These are phyloP conservation scores for Achlya flavicornis DNA, from an alignment of 2,888 invertebrate genomes.

Conservation along the genomic window DNA sequence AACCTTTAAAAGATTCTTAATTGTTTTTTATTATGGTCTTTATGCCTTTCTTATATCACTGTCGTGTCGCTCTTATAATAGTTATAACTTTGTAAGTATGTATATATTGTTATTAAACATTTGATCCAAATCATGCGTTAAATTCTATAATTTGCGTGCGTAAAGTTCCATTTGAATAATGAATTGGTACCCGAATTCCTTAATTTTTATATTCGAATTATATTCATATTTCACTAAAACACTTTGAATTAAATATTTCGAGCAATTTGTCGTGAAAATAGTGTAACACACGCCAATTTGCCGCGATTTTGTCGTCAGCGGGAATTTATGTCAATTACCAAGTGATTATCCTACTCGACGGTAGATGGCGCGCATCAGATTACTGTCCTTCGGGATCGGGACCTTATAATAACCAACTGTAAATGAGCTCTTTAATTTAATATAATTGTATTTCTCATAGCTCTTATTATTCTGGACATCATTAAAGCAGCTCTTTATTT, in stretches of 20 bases:
- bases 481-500: neutral
- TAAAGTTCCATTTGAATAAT: too few species aligned
- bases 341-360: slow-evolving; percentile 69
- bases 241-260: neutral
- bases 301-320: slow-evolving; percentile 55
- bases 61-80: too few species aligned
- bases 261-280: slow-evolving; percentile 29
- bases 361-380: slow-evolving; percentile 69
- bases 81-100: too few species aligned
- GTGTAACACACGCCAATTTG: slow-evolving; percentile 43
- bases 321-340: slow-evolving; percentile 65
- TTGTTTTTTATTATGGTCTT: neutral
- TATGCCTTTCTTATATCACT: too few species aligned
- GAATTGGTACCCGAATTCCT: too few species aligned
- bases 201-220: too few species aligned
- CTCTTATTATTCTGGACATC: slow-evolving; percentile 19
- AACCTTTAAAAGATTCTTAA: neutral
- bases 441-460: slow-evolving; percentile 3
- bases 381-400: slow-evolving; percentile 57
- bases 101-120: too few species aligned
- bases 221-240: too few species aligned
- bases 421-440: slow-evolving; percentile 20
- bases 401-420: slow-evolving; percentile 38
- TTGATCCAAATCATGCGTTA: too few species aligned
- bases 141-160: too few species aligned